Evolutionary conservation across 2,113 vertebrate species (phyloP), one percentile per base, ranked within the genome.

Genomic region (Caranx melampygus): DNA sequence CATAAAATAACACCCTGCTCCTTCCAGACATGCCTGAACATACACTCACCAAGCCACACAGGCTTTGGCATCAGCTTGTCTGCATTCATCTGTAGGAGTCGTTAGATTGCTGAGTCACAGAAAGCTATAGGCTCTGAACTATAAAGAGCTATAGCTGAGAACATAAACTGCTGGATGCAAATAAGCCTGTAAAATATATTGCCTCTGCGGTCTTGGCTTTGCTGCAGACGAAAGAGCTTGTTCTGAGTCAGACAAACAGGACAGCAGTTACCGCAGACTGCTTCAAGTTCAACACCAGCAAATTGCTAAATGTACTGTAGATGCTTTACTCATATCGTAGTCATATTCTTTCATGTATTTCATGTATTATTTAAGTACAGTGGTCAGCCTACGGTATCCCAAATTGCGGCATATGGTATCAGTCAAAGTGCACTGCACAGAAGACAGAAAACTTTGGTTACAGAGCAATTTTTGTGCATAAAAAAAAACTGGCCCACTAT

Each of bases 161-260:
- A 73, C 75, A 85, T 82, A 81, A 86, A 84, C 69, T 59, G 62
- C 20, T 81, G 70, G 47, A 88, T 89, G 81, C 75, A 91, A 89
- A 90, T 76, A 82, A 84, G 61, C 54, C 15, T 47, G 72, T 89
- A 86, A 89, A 92, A 83, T 70, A 87, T 75, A 79, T 74, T 69
- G 63, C 82, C 45, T 20, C 78, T 86, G 89, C 21, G 75, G 88
- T 87, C 68, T 82, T 81, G 82, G 81, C 78, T 86, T 86, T 85
- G 64, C 72, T 75, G 57, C 51, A 83, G 63, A 2, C 37, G 15
- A 47, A 70, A 75, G 72, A 66, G 49, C 79, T 64, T 60, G 64
- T 75, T 89, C 57, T 84, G 67, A 81, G 67, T 83, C 84, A 82
- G 52, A 80, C 68, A 63, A 75, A 82, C 58, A 70, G 70, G 51